Base-by-base conservation (phyloP, 2,113 vertebrate species). In the Otus sunia region DNA sequence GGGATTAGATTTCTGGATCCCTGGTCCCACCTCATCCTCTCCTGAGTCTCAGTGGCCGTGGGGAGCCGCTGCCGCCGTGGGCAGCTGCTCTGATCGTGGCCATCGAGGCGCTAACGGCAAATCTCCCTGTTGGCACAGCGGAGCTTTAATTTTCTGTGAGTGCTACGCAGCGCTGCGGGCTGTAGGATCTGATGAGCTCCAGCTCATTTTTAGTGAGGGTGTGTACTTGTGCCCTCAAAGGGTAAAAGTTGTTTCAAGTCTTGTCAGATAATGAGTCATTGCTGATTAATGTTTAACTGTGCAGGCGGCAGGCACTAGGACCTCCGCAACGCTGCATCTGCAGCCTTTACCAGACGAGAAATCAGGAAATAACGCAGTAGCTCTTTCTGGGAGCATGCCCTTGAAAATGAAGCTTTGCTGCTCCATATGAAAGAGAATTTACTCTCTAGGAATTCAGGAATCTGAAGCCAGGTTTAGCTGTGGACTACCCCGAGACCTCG, bases 341-440 rank as follows among this genome's bases (percentile, higher is more conserved):
- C 88, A 47, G 78, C 85, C 36, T 41, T 60, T 19, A 11, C 9
- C 72, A 66, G 80, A 60, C 58, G 27, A 58, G 64, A 92, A 91
- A 94, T 73, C 66, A 97, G 97, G 97, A 97, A 97, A 92, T 21
- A 85, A 60, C 37, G 45, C 60, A 29, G 86, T 11, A 4, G 32
- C 45, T 82, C 64, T 66, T 67, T 41, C 45, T 49, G 69, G 20
- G 72, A 80, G 19, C 30, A 0, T 43, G 39, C 66, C 67, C 80
- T 41, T 37, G 66, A 64, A 37, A 12, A 5, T 1, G 39, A 56
- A 55, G 39, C 63, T 63, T 50, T 22, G 27, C 45, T 49, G 58
- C 77, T 89, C 49, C 6, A 0, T 17, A 3, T n/a, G 25, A 64
- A 63, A 45, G 56, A 58, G 55, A 62, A 79, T 23, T 43, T 21